Percentiles rank a stretch among this genome's conserved stretches.
phyloP scores from a whole-genome alignment of 2,113 vertebrate genomes.

The Glaucomys volans region DNA sequence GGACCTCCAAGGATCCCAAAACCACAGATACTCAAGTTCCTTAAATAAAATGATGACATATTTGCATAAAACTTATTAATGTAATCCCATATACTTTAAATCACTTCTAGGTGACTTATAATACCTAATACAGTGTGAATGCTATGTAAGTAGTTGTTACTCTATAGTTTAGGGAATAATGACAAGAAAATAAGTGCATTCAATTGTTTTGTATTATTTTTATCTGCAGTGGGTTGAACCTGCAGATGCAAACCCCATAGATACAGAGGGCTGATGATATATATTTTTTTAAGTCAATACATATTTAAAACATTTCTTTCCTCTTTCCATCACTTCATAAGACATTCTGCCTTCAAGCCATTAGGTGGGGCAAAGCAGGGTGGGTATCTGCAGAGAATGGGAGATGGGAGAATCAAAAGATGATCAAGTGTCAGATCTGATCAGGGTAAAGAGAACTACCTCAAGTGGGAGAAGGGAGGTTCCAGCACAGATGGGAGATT shows the following conservation, averaged over 20 bases:
- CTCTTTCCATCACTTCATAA: neutral
- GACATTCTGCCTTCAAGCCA: neutral
- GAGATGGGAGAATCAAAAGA: neutral
- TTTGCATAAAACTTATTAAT: neutral
- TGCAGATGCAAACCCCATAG: neutral
- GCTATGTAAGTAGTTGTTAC: neutral
- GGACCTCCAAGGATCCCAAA: neutral
- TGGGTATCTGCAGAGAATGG: neutral
- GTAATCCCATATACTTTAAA: neutral
- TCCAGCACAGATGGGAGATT: neutral
- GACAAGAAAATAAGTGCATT: neutral
- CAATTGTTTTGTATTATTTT: neutral
- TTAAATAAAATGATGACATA: neutral
- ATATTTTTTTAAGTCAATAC: neutral
- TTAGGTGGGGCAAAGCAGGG: neutral
- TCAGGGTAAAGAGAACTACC: neutral
- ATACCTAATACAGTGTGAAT: no score
- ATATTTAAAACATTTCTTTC: neutral
- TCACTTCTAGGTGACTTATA: no score
- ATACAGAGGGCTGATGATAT: neutral
- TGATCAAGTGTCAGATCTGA: neutral
- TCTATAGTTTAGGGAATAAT: neutral
- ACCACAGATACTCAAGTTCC: no score
- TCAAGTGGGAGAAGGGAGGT: neutral
- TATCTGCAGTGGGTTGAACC: neutral